phyloP scores from a whole-genome alignment of 2,113 vertebrate species.

The Microcebus jonahi region DNA sequence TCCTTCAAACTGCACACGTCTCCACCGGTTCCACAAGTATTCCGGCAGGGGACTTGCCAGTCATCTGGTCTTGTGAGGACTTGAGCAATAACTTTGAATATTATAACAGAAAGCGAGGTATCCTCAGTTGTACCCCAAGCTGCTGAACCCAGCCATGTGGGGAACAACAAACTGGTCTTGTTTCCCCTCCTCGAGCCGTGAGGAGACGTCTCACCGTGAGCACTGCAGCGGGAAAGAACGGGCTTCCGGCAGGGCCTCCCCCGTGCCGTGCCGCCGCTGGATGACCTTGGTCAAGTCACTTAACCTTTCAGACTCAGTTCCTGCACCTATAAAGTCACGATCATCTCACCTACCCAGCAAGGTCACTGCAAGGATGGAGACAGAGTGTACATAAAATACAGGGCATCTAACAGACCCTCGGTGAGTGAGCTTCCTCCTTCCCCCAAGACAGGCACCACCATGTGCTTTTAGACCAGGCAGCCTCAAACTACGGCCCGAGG shows the following conservation, averaged over 20 bases:
- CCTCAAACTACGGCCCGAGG: too few relatives aligned
- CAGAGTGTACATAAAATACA: neutral
- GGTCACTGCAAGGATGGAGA: neutral
- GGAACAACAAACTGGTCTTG: neutral
- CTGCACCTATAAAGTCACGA: neutral
- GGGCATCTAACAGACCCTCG: neutral
- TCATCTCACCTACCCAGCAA: neutral
- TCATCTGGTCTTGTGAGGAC: neutral
- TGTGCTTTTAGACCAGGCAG: neutral
- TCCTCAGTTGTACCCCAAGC: neutral
- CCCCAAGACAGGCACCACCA: neutral
- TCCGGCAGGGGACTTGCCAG: neutral
- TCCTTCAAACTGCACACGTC: neutral
- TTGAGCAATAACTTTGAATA: neutral
- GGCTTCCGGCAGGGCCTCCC: neutral
- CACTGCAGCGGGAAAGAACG: neutral
- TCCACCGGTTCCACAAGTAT: neutral
- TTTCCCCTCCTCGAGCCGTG: neutral
- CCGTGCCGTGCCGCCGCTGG: neutral
- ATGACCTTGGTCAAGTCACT: neutral
- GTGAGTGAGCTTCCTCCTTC: neutral
- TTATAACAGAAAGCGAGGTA: neutral
- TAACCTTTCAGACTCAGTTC: neutral
- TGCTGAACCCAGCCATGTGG: neutral
- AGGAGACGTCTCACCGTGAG: neutral